A percentile compares a stretch with the other conserved stretches of the same genome.
These are phyloP conservation scores for Spodoptera exigua DNA, from an alignment of 2,888 invertebrate genomes.

Conservation along the genomic window DNA sequence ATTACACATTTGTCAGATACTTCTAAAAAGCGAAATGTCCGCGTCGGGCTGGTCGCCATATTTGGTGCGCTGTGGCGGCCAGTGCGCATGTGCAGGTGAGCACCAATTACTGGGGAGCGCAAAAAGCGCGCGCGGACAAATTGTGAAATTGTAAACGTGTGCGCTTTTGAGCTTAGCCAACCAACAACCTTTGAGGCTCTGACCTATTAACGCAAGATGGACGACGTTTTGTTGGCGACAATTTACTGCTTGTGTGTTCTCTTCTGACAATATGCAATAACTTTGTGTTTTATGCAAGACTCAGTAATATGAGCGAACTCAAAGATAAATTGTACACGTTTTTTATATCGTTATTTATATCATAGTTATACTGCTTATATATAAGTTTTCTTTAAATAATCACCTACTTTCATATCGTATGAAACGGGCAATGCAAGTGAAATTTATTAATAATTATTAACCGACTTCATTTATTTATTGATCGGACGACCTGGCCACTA, in stretches of 20 bases:
- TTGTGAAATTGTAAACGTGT: conserved; percentile 85
- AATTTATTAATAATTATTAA: no score
- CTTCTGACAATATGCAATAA: conserved; percentile 12
- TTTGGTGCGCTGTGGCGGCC: conserved; percentile 77
- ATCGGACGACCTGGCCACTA: no score
- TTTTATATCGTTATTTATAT: no score
- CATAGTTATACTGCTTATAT: no score
- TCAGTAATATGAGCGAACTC: no score
- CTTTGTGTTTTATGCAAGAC: conserved; percentile 5
- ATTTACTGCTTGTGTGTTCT: conserved; percentile 24
- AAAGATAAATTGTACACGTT: no score
- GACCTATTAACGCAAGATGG: conserved; percentile 60
- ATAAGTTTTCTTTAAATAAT: no score
- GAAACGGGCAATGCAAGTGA: no score
- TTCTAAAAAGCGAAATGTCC: conserved; percentile 84
- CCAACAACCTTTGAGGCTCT: conserved; percentile 51
- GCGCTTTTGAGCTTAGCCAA: conserved; percentile 62
- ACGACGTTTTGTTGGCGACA: conserved; percentile 31
- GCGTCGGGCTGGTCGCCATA: conserved; percentile 78
- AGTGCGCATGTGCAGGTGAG: conserved; percentile 79
- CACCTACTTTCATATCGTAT: no score
- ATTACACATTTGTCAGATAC: conserved; percentile 89
- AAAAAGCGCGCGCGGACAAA: conserved; percentile 86
- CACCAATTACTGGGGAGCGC: conserved; percentile 83
- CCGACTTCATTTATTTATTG: no score